A percentile compares a stretch with the other conserved stretches of the same genome.
Evolutionary conservation across 1,140 invertebrate genomes (phyloP).

Genomic region (Aphidius ervi): DNA sequence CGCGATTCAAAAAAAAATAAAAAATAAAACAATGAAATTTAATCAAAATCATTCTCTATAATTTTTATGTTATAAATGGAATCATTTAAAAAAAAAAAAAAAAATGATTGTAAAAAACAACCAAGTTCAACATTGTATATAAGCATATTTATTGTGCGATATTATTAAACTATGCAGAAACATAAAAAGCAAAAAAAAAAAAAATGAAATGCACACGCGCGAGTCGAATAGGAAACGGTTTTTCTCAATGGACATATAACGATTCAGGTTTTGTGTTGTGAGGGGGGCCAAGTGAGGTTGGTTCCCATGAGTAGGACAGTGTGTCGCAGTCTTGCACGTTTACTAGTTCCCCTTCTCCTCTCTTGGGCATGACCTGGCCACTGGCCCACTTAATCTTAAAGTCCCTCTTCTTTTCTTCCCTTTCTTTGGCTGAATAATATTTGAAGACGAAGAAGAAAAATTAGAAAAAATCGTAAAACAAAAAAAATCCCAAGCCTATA

Average conservation of each 20-base stretch:
- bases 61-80: too few species aligned
- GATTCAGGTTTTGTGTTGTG: constrained; percentile 3
- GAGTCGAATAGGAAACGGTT: constrained; percentile 31
- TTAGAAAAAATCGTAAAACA: too few species aligned
- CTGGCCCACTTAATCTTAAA: constrained; percentile 46
- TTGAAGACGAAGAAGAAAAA: too few species aligned
- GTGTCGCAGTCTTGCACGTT: constrained; percentile 47
- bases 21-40: too few species aligned
- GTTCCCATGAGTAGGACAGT: constrained; percentile 51
- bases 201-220: background rate
- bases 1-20: too few species aligned
- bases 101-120: too few species aligned
- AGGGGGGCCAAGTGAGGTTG: constrained; percentile 3
- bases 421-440: background rate
- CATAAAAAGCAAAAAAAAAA: background rate
- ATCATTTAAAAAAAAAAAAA: too few species aligned
- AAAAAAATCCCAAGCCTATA: too few species aligned
- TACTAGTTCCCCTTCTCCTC: constrained; percentile 42
- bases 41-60: too few species aligned
- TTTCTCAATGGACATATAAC: constrained; percentile 39
- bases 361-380: constrained; percentile 47
- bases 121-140: too few species aligned
- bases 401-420: constrained; percentile 35
- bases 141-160: too few species aligned
- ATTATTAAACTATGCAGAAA: too few species aligned